A percentile compares a stretch with the other conserved stretches of the same genome.
Conservation (phyloP, 2,888 invertebrate species). For the Synanthedon tipuliformis region DNA sequence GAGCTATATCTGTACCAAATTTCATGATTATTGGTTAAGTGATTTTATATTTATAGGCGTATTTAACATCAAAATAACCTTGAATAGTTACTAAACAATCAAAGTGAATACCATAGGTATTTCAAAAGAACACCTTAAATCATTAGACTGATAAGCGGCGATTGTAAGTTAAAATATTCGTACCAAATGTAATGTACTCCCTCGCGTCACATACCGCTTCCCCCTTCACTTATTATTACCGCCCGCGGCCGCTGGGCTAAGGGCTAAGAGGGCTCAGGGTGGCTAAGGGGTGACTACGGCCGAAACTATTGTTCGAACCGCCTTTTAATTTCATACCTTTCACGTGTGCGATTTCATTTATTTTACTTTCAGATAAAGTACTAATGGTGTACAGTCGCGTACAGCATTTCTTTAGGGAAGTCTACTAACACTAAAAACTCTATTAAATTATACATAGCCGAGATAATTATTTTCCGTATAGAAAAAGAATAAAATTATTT, state of each 20-base stretch:
- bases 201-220: background rate
- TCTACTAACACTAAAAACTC: background rate
- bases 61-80: too few species aligned
- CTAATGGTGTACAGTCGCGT: background rate
- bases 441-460: too few species aligned
- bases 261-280: slow-evolving; percentile 4
- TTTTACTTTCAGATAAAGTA: slow-evolving; percentile 4
- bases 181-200: too few species aligned
- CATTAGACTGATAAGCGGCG: too few species aligned
- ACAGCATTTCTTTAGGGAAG: background rate
- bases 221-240: slow-evolving; percentile 17
- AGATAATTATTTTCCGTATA: background rate
- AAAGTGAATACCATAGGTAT: too few species aligned
- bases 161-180: too few species aligned
- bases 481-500: background rate
- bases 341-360: slow-evolving; percentile 7
- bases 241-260: slow-evolving; percentile 11
- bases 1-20: too few species aligned
- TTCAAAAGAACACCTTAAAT: too few species aligned
- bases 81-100: too few species aligned
- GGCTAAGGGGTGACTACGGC: background rate
- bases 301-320: slow-evolving; percentile 18
- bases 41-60: too few species aligned
- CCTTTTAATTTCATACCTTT: slow-evolving; percentile 14
- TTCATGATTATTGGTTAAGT: too few species aligned